These are phyloP conservation scores for Astyanax mexicanus DNA, from an alignment of 2,797 vertebrate species.

Conservation along the genomic window DNA sequence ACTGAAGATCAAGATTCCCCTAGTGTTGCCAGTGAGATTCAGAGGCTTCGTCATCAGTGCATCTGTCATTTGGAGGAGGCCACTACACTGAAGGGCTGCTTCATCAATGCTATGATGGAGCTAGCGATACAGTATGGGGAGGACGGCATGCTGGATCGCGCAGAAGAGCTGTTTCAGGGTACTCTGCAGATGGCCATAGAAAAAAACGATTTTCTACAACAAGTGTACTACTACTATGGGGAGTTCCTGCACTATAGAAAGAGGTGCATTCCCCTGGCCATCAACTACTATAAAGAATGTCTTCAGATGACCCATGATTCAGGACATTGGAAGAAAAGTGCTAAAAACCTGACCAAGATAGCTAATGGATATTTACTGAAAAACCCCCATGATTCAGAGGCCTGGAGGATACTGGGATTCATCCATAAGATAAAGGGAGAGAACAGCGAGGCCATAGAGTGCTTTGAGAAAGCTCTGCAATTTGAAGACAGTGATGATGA, in stretches of 20 bases:
- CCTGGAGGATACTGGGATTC: slow-evolving; percentile 67
- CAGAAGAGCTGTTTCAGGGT: slow-evolving; percentile 73
- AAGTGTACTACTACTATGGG: slow-evolving; percentile 61
- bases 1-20: neutral
- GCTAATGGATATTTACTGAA: slow-evolving; percentile 50
- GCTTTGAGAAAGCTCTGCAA: slow-evolving; percentile 69
- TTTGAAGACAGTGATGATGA: slow-evolving; percentile 57
- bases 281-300: slow-evolving; percentile 68
- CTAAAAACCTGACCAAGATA: slow-evolving; percentile 54
- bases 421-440: slow-evolving; percentile 62
- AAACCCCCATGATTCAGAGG: slow-evolving; percentile 53
- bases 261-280: slow-evolving; percentile 66
- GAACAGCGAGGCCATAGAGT: slow-evolving; percentile 63
- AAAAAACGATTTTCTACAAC: slow-evolving; percentile 54
- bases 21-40: slow-evolving; percentile 29
- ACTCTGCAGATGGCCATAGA: slow-evolving; percentile 56
- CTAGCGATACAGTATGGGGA: slow-evolving; percentile 69
- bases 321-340: slow-evolving; percentile 20
- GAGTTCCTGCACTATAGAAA: slow-evolving; percentile 62
- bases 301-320: slow-evolving; percentile 62
- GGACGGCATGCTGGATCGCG: slow-evolving; percentile 56
- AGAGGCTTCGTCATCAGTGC: slow-evolving; percentile 40
- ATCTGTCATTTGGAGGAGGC: slow-evolving; percentile 73
- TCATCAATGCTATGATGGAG: slow-evolving; percentile 63
- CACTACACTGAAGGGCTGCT: slow-evolving; percentile 54